Evolutionary conservation across 1,140 invertebrate species (phyloP), one percentile per base, ranked within the genome.

Genomic region (Eriocheir sinensis): DNA sequence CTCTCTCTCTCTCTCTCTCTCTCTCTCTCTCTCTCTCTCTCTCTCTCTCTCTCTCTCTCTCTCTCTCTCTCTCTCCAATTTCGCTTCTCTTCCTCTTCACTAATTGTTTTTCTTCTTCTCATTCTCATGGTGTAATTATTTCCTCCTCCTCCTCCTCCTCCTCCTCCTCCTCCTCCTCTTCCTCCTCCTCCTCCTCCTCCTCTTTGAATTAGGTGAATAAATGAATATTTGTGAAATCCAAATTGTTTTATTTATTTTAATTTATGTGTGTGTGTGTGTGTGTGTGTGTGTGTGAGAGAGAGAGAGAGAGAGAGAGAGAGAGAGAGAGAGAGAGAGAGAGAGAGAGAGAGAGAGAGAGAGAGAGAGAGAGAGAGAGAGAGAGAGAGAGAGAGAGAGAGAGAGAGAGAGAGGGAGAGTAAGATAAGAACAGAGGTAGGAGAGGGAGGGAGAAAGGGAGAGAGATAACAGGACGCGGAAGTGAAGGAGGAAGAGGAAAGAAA

Each of bases 281-380:
- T 83, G 80, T 83, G 36, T 83, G 36, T 83, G 36, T 83, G 36
- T 83, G 36, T 83, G 36, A n/a, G n/a, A n/a, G n/a, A n/a, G n/a
- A n/a, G n/a, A n/a, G n/a, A n/a, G n/a, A n/a, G n/a, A n/a, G n/a
- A n/a, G n/a, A n/a, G n/a, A n/a, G n/a, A n/a, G n/a, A n/a, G n/a
- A n/a, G n/a, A n/a, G n/a, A n/a, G n/a, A n/a, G n/a, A n/a, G n/a
- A n/a, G n/a, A n/a, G n/a, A n/a, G n/a, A n/a, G n/a, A n/a, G n/a
- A n/a, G n/a, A n/a, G n/a, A n/a, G n/a, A n/a, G n/a, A n/a, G n/a
- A n/a, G n/a, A n/a, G n/a, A n/a, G n/a, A n/a, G n/a, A n/a, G n/a
- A n/a, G n/a, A n/a, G n/a, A n/a, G n/a, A n/a, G n/a, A n/a, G n/a
- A n/a, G n/a, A n/a, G n/a, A n/a, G n/a, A n/a, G n/a, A n/a, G n/a